Base-by-base conservation (phyloP, 2,888 invertebrate species). In the Callosobruchus maculatus region DNA sequence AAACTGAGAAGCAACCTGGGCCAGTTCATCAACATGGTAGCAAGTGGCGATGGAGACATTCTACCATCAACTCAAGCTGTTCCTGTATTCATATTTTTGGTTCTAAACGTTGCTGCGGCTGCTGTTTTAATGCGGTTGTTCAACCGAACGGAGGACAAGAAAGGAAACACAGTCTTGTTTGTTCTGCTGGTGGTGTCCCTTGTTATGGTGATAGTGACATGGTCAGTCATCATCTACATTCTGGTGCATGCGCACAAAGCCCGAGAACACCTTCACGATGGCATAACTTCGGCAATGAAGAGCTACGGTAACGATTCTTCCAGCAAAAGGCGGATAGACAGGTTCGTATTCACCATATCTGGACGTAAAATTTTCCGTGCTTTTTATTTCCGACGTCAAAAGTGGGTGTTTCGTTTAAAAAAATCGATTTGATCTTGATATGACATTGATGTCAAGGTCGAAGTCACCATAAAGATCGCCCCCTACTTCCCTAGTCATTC, bases 261-360 rank as follows among this genome's bases (percentile, higher is more conserved):
- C 0, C 81, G 83, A 73, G 78, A 82, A 74, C 73, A 78, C 9
- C 75, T 85, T 0, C 84, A 85, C 82, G 89, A 90, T 67, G 91
- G 90, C 0, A 89, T 92, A 73, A 87, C 88, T 0, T 89, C 89
- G 78, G 90, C 91, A 0, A 91, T 92, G 89, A 84, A 88, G 20
- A 88, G 89, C 71, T 92, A 92, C 77, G 86, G 89, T 0, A 88
- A 83, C 70, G 90, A 91, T 80, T 85, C 90, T 0, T 84, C 88
- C 0, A 88, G 88, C 1, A 92, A 91, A 83, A 87, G 88, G 13
- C 88, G 89, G 73, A 88, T 92, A 73, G 92, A 92, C 49, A 49
- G 49, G 49, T 49, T 49, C 5, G 49, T 49, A 49, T 18, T 13
- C 81, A 85, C 88, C 49, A 18, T 49, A 0, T 7, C 5, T 49